Evolutionary conservation across 2,113 vertebrate genomes (phyloP), one percentile per base, ranked within the genome.

Genomic region (Melierax canorus): DNA sequence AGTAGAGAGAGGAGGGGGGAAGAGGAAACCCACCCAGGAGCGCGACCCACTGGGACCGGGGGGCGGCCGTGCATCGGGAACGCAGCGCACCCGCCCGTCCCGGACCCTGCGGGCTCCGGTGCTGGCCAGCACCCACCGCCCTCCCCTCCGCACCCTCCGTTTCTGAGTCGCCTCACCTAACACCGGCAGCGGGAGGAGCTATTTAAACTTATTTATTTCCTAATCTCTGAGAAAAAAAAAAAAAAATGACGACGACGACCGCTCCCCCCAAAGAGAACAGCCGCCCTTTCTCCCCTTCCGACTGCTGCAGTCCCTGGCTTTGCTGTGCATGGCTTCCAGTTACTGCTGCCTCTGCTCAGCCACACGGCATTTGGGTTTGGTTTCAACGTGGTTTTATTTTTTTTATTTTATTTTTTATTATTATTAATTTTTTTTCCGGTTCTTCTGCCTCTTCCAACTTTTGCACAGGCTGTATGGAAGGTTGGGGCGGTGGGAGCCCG

Each of bases 181-280:
- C 80, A 34, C 84, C 34, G 43, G 73, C 81, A 30, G 92, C 27
- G 26, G 89, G 60, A 81, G 90, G 89, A 96, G 95, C 92, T 91
- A 86, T 96, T 96, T 94, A 73, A 90, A 84, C 93, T 98, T 98
- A 98, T 98, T 98, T 98, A 98, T 98, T 98, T 98, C 95, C 95
- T 90, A 60, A 94, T 87, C 92, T 82, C 69, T n/a, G 48, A 50
- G 48, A 14, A 62, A 62, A 59, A 41, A 38, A 29, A 10, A 53
- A 36, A 27, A 46, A 36, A 20, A 69, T 15, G 10, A 39, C 5
- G 19, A 24, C 7, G 71, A 88, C 86, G 58, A 69, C 88, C 60
- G 92, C 92, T 85, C 77, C 94, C 92, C 73, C 85, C 59, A 39
- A 24, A 62, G 92, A 62, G 90, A 24, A 36, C 68, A 29, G 69